Evolutionary conservation across 2,888 invertebrate species (phyloP).

Genomic region (Dynastes grantii): DNA sequence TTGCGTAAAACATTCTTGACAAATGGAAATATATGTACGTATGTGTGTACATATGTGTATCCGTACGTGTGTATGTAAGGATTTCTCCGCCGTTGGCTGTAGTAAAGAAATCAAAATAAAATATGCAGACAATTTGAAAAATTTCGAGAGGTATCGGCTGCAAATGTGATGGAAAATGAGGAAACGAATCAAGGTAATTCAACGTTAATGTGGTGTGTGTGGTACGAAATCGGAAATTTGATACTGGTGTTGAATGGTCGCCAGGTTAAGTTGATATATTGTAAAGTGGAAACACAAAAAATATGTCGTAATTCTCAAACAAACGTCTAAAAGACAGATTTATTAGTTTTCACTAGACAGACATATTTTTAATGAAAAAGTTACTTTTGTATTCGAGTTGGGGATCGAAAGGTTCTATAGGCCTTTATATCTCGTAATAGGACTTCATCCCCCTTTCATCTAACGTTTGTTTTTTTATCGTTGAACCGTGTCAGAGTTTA

Average conservation of each 20-base stretch:
- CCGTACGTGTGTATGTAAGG: background rate
- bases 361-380: no score
- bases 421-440: no score
- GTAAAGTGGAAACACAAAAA: background rate
- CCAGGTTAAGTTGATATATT: background rate
- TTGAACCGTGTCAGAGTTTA: no score
- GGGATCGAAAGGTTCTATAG: no score
- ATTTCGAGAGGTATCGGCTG: background rate
- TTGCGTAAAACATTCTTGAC: background rate
- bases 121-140: background rate
- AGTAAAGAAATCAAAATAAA: slow-evolving; percentile 10
- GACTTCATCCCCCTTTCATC: no score
- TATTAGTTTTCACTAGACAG: no score
- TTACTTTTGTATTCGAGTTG: no score
- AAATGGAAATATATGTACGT: slow-evolving; percentile 18
- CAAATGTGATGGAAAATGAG: background rate
- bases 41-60: no score
- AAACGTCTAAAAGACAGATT: background rate
- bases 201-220: background rate
- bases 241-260: slow-evolving; percentile 11
- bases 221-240: slow-evolving; percentile 10
- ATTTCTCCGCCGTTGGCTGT: background rate
- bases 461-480: no score
- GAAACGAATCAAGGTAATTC: slow-evolving; percentile 11
- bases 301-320: background rate